These are phyloP conservation scores for Osmerus mordax DNA, from an alignment of 2,113 vertebrate species.

Conservation along the genomic window DNA sequence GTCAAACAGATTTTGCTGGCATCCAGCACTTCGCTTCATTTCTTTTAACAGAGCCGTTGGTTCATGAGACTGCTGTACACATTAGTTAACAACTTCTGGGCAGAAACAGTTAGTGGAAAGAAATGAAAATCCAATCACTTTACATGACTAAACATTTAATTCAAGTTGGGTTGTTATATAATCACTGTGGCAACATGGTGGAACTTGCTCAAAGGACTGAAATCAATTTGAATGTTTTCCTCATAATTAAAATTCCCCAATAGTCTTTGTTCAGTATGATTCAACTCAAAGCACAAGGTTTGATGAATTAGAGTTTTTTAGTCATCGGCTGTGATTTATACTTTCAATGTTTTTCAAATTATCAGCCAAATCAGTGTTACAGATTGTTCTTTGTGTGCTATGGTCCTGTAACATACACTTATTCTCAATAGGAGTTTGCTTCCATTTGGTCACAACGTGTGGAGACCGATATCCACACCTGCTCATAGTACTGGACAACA, in stretches of 20 bases:
- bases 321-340: no score
- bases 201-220: slow-evolving; percentile 21
- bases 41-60: neutral
- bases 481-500: no score
- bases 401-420: no score
- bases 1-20: neutral
- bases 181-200: slow-evolving; percentile 23
- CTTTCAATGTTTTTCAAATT: no score
- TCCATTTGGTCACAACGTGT: no score
- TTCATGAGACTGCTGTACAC: slow-evolving; percentile 12
- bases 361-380: no score
- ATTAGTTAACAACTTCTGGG: slow-evolving; percentile 26
- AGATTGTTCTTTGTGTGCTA: no score
- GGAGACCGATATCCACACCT: no score
- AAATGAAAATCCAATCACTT: slow-evolving; percentile 26
- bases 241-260: neutral
- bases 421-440: no score
- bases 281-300: no score
- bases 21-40: slow-evolving; percentile 2
- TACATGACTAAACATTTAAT: slow-evolving; percentile 38
- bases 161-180: slow-evolving; percentile 34
- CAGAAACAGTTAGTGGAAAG: slow-evolving; percentile 28
- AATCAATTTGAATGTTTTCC: neutral
- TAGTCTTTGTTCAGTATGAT: no score
- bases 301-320: no score